Evolutionary conservation across 2,797 vertebrate genomes (phyloP).

Genomic region (Chrosomus eos): DNA sequence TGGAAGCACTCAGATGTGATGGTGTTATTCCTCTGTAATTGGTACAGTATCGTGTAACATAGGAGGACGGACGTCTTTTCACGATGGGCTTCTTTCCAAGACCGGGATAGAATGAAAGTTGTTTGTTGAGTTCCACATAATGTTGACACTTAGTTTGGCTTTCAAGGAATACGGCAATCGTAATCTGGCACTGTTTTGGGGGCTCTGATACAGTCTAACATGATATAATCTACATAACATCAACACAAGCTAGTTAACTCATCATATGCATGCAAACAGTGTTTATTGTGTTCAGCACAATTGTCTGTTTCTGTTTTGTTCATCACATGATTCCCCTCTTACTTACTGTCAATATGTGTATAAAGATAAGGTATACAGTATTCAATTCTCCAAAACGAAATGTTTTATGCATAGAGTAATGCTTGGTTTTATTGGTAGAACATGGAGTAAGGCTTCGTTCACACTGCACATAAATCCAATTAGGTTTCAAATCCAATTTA

Average conservation of each 20-base stretch:
- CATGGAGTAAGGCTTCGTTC: conserved; percentile 22
- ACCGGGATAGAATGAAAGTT: conserved; percentile 1
- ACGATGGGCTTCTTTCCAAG: conserved; percentile 21
- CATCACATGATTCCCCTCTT: conserved; percentile 47
- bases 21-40: conserved; percentile 31
- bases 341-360: conserved; percentile 48
- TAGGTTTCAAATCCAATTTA: background rate
- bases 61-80: conserved; percentile 26
- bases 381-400: conserved; percentile 51
- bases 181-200: conserved; percentile 44
- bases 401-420: conserved; percentile 32
- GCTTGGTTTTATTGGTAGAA: conserved; percentile 6
- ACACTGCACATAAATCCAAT: background rate
- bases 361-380: conserved; percentile 58
- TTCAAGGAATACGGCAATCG: conserved; percentile 41
- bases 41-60: conserved; percentile 24
- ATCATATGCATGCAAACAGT: conserved; percentile 19
- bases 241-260: conserved; percentile 75
- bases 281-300: conserved; percentile 47
- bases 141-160: conserved; percentile 34
- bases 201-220: conserved; percentile 45
- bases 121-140: background rate
- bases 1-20: conserved; percentile 39
- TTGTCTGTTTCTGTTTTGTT: conserved; percentile 54
- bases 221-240: conserved; percentile 52